Percentiles rank a stretch among this genome's conserved stretches.
These are phyloP conservation scores for Asteroscopus sphinx DNA, from an alignment of 2,888 invertebrate genomes.

Conservation along the genomic window DNA sequence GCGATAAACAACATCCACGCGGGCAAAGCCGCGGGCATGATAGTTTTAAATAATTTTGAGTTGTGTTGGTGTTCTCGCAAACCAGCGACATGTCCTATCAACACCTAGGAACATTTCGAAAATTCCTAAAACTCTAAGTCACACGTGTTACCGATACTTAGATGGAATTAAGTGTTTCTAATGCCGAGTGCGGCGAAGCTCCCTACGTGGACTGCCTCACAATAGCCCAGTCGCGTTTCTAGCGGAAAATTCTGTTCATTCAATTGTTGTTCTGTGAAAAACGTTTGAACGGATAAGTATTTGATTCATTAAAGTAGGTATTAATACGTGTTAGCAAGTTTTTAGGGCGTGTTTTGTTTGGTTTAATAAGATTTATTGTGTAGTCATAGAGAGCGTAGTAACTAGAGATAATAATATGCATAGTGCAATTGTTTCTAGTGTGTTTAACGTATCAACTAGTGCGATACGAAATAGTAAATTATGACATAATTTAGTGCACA, in stretches of 20 bases:
- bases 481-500: background rate
- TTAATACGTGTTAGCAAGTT: background rate
- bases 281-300: constrained; percentile 1
- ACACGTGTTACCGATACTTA: constrained; percentile 42
- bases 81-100: no score
- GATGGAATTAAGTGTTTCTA: constrained; percentile 44
- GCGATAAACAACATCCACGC: no score
- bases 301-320: constrained; percentile 5
- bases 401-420: background rate
- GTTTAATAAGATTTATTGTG: background rate
- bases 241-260: constrained; percentile 37
- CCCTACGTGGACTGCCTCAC: constrained; percentile 42
- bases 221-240: constrained; percentile 21
- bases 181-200: constrained; percentile 41
- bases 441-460: background rate
- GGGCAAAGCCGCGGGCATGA: no score
- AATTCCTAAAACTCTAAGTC: constrained; percentile 53
- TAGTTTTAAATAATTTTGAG: no score
- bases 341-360: background rate
- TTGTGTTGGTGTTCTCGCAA: no score
- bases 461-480: background rate
- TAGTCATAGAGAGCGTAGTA: no score
- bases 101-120: constrained; percentile 1
- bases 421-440: background rate
- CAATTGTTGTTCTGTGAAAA: constrained; percentile 36